phyloP scores from a whole-genome alignment of 92 coral and sea anemone genomes.

The Epizoanthus illoricatus region DNA sequence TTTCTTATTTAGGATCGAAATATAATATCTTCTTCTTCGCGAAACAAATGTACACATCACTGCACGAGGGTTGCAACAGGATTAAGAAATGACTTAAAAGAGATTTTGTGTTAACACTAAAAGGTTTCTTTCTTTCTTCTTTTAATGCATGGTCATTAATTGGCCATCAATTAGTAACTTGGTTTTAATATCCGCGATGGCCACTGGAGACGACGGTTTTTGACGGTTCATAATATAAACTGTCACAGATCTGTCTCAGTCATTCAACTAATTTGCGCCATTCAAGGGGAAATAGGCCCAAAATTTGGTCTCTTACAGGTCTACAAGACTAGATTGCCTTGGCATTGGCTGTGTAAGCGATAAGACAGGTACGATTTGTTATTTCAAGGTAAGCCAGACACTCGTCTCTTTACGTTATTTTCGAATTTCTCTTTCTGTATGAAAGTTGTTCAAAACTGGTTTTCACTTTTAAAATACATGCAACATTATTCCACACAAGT shows the following conservation, averaged over 20 bases:
- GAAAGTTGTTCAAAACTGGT: no score
- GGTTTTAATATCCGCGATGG: neutral
- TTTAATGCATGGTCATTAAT: conserved; percentile 17
- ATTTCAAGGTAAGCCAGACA: no score
- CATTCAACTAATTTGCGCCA: neutral
- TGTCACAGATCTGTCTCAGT: conserved; percentile 3
- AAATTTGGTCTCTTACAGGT: neutral
- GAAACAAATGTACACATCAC: conserved; percentile 25
- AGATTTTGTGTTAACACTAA: neutral
- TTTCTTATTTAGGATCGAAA: neutral
- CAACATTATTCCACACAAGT: no score
- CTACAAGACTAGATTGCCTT: neutral
- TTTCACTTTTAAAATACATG: no score
- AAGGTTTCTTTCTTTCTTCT: neutral
- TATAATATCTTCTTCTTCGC: neutral
- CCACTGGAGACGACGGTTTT: neutral
- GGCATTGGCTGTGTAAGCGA: no score
- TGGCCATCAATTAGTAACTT: neutral
- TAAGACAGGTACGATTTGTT: no score
- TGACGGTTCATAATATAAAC: conserved; percentile 14
- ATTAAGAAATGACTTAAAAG: conserved; percentile 30
- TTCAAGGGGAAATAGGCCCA: neutral
- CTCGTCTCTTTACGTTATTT: no score
- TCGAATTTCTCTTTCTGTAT: no score
- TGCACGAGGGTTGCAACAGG: conserved; percentile 23